These are phyloP conservation scores for Orthonychiurus folsomi DNA, from an alignment of 2,888 invertebrate genomes.

Conservation along the genomic window DNA sequence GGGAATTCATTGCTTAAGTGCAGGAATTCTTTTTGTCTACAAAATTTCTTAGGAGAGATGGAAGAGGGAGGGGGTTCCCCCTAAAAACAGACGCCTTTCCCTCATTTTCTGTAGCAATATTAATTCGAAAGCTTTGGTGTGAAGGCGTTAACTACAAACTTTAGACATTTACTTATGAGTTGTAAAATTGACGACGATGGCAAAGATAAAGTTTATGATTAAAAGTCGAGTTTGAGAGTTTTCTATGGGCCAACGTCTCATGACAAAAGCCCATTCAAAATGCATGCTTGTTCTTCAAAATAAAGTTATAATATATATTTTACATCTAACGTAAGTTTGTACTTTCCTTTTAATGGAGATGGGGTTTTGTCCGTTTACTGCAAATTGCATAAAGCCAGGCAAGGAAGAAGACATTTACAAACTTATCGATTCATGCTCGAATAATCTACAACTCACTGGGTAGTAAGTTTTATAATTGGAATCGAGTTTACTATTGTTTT, in stretches of 20 bases:
- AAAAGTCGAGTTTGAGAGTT: not conserved
- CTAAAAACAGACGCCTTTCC: too few relatives aligned
- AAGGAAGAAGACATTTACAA: not conserved
- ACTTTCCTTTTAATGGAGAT: not conserved
- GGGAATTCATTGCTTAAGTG: not conserved
- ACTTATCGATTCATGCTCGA: not conserved
- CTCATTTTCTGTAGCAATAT: too few relatives aligned
- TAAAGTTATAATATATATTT: not conserved
- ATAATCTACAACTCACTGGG: not conserved
- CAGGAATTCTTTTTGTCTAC: not conserved
- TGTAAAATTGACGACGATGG: not conserved
- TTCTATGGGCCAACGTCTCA: not conserved
- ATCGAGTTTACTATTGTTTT: not conserved
- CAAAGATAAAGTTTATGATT: not conserved
- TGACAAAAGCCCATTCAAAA: not conserved
- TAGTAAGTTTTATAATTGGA: not conserved
- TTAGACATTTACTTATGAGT: not conserved
- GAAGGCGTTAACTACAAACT: not conserved
- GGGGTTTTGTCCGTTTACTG: not conserved
- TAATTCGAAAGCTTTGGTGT: too few relatives aligned
- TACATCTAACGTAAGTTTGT: not conserved
- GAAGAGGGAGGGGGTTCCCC: too few relatives aligned
- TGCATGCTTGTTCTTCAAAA: not conserved
- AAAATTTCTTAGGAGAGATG: too few relatives aligned
- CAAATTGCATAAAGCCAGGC: not conserved